A percentile compares a stretch with the other conserved stretches of the same genome.
Evolutionary conservation across 2,888 invertebrate species (phyloP).

Genomic region (Timema podura): DNA sequence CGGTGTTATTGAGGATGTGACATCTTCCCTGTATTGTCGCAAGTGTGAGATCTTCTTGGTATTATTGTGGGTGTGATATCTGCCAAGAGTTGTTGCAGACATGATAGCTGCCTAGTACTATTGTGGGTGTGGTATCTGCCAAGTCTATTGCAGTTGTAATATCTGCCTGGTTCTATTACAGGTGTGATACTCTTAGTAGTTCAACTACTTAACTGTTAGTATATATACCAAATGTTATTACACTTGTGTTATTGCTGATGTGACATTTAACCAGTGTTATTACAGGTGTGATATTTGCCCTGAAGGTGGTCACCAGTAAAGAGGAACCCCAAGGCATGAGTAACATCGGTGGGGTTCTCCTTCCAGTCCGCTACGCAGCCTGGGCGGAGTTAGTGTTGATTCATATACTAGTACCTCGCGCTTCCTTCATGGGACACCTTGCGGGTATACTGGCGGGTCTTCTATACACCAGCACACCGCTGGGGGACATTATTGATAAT

Average conservation of each 20-base stretch:
- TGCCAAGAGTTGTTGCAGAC: too few relatives aligned
- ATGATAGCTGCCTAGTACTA: too few relatives aligned
- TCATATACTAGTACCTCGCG: conserved; percentile 56
- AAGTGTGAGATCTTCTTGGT: too few relatives aligned
- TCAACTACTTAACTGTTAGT: background rate
- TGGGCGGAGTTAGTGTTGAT: conserved; percentile 60
- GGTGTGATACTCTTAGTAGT: background rate
- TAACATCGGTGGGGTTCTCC: conserved; percentile 42
- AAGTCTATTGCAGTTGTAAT: too few relatives aligned
- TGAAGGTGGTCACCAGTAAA: conserved; percentile 53
- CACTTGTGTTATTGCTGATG: background rate
- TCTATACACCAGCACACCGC: conserved; percentile 49
- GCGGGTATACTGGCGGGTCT: conserved; percentile 60
- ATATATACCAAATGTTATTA: background rate
- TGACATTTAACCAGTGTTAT: conserved; percentile 16
- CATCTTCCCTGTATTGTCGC: too few relatives aligned
- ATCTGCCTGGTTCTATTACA: too few relatives aligned
- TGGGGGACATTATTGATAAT: conserved; percentile 44
- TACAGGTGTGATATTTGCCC: conserved; percentile 57
- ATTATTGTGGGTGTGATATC: too few relatives aligned
- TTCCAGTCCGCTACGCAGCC: conserved; percentile 52
- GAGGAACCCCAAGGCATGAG: conserved; percentile 42
- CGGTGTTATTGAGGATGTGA: too few relatives aligned
- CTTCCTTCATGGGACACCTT: conserved; percentile 60
- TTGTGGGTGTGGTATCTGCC: too few relatives aligned